Percentiles rank a stretch among this genome's conserved stretches.
Evolutionary conservation across 2,113 vertebrate genomes (phyloP).

Genomic region (Gymnorhina tibicen): DNA sequence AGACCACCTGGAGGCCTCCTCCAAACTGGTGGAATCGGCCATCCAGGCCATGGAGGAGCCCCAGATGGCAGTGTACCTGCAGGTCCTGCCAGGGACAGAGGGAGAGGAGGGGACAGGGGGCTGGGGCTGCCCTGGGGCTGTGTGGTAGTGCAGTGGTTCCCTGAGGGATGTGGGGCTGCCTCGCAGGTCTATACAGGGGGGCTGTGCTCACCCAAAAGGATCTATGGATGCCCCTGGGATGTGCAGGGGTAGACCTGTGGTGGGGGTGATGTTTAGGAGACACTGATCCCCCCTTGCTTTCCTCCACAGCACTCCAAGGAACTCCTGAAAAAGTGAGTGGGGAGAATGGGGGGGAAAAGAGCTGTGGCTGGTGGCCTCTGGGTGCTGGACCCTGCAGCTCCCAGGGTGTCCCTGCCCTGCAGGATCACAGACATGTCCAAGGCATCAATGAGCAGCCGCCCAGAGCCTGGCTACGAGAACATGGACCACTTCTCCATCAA

Average conservation of each 20-base stretch:
- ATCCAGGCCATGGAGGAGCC: constrained; percentile 89
- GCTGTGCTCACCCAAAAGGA: background rate
- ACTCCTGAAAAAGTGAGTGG: constrained; percentile 87
- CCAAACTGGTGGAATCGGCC: constrained; percentile 84
- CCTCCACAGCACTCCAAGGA: constrained; percentile 81
- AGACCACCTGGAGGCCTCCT: constrained; percentile 83
- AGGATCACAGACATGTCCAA: constrained; percentile 82
- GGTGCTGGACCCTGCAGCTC: background rate
- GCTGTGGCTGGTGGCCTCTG: background rate
- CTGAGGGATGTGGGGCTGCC: background rate
- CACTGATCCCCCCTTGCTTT: background rate
- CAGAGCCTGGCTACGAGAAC: constrained; percentile 79
- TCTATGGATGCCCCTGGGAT: background rate
- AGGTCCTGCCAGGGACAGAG: constrained; percentile 61
- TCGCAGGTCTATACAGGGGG: background rate
- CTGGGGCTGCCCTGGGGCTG: background rate
- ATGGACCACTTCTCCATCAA: constrained; percentile 84
- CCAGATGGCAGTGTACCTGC: constrained; percentile 85
- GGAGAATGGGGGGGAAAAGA: no score
- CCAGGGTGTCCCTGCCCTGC: background rate
- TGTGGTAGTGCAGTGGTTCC: fast-evolving
- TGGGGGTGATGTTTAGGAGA: background rate
- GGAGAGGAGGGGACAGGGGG: background rate
- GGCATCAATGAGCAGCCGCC: constrained; percentile 72
- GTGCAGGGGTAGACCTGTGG: background rate